Conservation (phyloP, 2,113 vertebrate species). For the Megaceryle torquata region DNA sequence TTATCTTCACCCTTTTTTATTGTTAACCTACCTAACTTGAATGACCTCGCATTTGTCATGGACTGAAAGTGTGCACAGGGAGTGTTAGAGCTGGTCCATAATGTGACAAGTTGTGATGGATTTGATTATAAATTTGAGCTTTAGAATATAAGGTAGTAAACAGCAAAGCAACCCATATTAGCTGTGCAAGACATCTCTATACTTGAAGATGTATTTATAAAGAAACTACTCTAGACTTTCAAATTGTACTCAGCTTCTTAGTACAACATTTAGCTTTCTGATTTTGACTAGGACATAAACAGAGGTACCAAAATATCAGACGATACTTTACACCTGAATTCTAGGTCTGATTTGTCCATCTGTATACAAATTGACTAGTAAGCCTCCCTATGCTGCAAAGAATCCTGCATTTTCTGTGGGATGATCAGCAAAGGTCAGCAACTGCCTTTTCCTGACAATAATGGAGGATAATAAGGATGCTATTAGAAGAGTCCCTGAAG, state of each 20-base stretch:
- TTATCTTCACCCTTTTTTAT: neutral
- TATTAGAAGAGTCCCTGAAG: constrained; percentile 43
- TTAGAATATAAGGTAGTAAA: neutral
- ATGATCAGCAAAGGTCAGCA: neutral
- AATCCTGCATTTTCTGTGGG: neutral
- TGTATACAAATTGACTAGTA: neutral
- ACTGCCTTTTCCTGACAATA: neutral
- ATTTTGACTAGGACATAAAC: neutral
- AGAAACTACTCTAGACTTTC: neutral
- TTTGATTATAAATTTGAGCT: neutral
- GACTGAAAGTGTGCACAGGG: neutral
- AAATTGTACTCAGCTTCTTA: neutral
- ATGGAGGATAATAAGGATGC: constrained; percentile 21
- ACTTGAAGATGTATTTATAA: neutral
- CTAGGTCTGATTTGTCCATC: neutral
- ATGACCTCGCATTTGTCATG: neutral
- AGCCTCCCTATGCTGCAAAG: accelerated
- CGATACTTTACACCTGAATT: neutral
- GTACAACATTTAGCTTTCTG: neutral
- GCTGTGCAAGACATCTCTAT: neutral
- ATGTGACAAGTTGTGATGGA: neutral
- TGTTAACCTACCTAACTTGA: neutral
- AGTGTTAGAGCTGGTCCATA: neutral
- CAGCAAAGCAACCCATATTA: neutral
- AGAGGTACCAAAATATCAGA: neutral